phyloP scores from a whole-genome alignment of 2,113 vertebrate genomes.

The Rhabdomys dilectus region DNA sequence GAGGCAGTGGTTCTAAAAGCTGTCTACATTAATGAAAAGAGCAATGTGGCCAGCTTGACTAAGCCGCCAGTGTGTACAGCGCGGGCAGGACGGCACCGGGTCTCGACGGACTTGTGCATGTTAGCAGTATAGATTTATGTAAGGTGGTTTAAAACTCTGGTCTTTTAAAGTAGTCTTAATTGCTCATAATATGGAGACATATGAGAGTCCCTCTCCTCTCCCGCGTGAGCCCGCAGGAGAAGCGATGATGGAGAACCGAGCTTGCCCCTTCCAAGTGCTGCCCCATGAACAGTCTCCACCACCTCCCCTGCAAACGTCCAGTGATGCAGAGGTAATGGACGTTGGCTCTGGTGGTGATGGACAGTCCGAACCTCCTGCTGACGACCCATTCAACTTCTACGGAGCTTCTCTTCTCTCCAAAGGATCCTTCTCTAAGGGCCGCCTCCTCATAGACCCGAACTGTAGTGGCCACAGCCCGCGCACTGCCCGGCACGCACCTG shows the following conservation, averaged over 20 bases:
- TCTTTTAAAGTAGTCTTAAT: constrained; percentile 83
- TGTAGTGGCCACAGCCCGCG: constrained; percentile 92
- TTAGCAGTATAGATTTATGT: constrained; percentile 87
- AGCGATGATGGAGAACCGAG: constrained; percentile 89
- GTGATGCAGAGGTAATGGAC: constrained; percentile 99
- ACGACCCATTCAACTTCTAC: constrained; percentile 90
- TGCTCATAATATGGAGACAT: constrained; percentile 92
- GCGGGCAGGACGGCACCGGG: constrained; percentile 79
- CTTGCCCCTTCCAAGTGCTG: constrained; percentile 90
- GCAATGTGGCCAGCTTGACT: constrained; percentile 99
- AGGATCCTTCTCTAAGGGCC: constrained; percentile 93
- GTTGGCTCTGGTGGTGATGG: constrained; percentile 99
- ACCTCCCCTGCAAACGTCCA: constrained; percentile 99
- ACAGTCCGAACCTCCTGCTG: constrained; percentile 96
- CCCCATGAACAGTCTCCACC: constrained; percentile 97
- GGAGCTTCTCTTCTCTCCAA: constrained; percentile 92
- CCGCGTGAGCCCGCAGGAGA: constrained; percentile 94
- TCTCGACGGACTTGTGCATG: constrained; percentile 91
- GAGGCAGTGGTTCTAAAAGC: constrained; percentile 99
- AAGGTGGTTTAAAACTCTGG: constrained; percentile 85
- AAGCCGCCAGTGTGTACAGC: constrained; percentile 93
- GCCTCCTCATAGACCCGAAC: constrained; percentile 90
- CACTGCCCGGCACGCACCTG: constrained; percentile 97
- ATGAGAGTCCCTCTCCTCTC: constrained; percentile 94
- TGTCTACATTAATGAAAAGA: constrained; percentile 99